Conservation (phyloP, 2,888 invertebrate genomes). For the Strigamia maritima region DNA sequence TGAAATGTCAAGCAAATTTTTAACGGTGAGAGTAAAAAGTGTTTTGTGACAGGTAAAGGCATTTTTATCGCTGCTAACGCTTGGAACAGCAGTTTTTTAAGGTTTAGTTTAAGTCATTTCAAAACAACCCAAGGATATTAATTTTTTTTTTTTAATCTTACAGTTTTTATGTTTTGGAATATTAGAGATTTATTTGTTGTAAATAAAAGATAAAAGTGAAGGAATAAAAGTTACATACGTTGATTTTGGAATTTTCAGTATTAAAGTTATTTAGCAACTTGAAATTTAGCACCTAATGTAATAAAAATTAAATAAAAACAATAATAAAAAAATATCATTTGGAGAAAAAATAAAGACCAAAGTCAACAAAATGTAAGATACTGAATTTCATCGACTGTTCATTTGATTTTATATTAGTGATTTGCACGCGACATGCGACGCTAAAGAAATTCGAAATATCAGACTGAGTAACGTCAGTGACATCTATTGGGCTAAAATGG, state of each 20-base stretch:
- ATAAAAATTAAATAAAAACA: background rate
- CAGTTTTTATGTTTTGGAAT: constrained; percentile 8
- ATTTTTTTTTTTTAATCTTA: constrained; percentile 17
- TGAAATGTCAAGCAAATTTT: constrained; percentile 29
- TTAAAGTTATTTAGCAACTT: background rate
- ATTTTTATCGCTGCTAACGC: constrained; percentile 23
- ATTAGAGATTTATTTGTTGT: constrained; percentile 12
- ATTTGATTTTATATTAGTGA: background rate
- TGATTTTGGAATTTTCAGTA: background rate
- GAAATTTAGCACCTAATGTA: background rate
- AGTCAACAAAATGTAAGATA: background rate
- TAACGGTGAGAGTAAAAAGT: constrained; percentile 35
- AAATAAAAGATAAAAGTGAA: background rate
- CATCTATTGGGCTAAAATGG: background rate
- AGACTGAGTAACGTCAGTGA: background rate
- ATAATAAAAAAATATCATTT: background rate
- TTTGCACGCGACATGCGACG: background rate
- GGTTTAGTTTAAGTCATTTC: background rate
- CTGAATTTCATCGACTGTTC: background rate
- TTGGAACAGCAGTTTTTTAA: constrained; percentile 4
- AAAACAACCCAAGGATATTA: constrained; percentile 10
- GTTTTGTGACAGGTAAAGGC: constrained; percentile 34
- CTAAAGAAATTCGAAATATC: background rate
- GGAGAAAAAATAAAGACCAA: background rate
- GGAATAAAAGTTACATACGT: background rate